A percentile compares a stretch with the other conserved stretches of the same genome.
Conservation (phyloP, 2,888 invertebrate genomes). For the Craniophora ligustri region DNA sequence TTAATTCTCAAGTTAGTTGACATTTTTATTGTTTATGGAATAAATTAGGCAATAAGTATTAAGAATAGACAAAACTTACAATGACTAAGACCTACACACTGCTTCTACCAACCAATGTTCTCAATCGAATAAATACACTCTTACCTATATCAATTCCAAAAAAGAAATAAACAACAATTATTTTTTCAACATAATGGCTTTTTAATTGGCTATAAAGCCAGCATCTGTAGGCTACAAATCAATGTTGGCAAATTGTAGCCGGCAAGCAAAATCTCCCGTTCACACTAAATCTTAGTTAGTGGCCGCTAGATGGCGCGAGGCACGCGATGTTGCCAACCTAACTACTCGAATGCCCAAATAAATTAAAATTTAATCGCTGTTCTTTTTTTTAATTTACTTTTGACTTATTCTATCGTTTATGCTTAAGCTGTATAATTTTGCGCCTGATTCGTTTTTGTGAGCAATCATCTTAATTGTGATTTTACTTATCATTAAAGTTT, state of each 20-base stretch:
- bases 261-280: conserved; percentile 60
- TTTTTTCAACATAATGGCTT: conserved; percentile 58
- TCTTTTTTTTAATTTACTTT: neutral
- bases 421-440: no score
- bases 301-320: conserved; percentile 67
- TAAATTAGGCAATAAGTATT: no score
- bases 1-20: no score
- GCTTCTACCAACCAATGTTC: no score
- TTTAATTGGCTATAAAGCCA: conserved; percentile 71
- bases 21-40: no score
- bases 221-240: conserved; percentile 69
- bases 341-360: conserved; percentile 1
- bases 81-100: no score
- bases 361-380: neutral
- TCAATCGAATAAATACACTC: conserved; percentile 3
- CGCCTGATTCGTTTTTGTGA: neutral
- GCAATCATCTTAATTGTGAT: conserved; percentile 11
- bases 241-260: conserved; percentile 64
- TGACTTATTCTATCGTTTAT: neutral
- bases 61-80: no score
- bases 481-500: neutral
- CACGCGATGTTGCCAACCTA: conserved; percentile 67
- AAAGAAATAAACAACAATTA: conserved; percentile 38
- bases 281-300: conserved; percentile 75
- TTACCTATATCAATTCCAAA: neutral